These are phyloP conservation scores for Troilus luridus DNA, from an alignment of 2,888 invertebrate species.

Conservation along the genomic window DNA sequence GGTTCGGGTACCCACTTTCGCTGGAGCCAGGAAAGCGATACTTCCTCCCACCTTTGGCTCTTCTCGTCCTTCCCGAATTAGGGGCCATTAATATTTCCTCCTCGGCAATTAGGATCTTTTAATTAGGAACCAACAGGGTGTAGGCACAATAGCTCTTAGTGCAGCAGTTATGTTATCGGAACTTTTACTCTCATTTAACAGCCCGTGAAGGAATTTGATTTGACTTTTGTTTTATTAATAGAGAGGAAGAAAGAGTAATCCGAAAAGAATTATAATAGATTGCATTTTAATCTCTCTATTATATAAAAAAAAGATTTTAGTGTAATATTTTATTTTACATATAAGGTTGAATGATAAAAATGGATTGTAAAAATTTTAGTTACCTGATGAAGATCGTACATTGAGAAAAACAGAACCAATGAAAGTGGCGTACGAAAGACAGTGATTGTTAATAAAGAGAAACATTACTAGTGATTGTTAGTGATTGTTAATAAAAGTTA, in stretches of 20 bases:
- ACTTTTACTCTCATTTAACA: not conserved
- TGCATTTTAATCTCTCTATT: not conserved
- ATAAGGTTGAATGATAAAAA: too few relatives aligned
- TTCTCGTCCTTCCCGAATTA: constrained; percentile 12
- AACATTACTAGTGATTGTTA: too few relatives aligned
- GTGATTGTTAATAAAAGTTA: too few relatives aligned
- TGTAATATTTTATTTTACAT: too few relatives aligned
- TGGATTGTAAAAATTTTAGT: too few relatives aligned
- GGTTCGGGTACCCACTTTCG: not conserved
- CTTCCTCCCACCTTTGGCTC: not conserved
- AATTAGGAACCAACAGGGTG: not conserved
- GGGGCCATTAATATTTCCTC: not conserved
- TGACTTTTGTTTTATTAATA: not conserved
- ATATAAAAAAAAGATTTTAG: too few relatives aligned
- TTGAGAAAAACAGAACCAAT: too few relatives aligned
- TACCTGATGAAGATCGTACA: too few relatives aligned
- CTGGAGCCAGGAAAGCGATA: constrained; percentile 6
- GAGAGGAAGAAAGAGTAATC: not conserved
- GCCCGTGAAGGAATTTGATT: not conserved
- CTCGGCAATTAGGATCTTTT: not conserved
- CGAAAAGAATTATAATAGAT: not conserved
- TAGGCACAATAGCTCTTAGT: not conserved
- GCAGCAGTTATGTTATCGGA: not conserved
- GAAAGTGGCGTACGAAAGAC: too few relatives aligned
- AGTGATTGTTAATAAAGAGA: too few relatives aligned